These are phyloP conservation scores for Mya arenaria DNA, from an alignment of 1,140 invertebrate genomes.

Conservation along the genomic window DNA sequence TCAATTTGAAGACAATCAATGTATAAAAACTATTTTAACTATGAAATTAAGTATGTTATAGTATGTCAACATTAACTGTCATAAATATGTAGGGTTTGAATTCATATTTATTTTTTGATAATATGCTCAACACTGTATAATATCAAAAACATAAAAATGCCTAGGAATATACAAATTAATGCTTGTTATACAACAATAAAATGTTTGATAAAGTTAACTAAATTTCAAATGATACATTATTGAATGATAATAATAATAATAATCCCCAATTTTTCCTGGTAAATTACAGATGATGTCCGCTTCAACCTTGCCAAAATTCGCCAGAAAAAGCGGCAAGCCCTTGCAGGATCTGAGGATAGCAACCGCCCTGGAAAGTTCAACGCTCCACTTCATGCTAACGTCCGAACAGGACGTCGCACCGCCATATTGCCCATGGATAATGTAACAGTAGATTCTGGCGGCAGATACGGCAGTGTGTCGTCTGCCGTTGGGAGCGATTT, in stretches of 20 bases:
- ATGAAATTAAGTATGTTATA: no score
- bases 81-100: no score
- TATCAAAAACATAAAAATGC: no score
- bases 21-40: no score
- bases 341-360: not conserved
- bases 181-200: no score
- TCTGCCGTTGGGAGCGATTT: not conserved
- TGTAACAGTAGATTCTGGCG: not conserved
- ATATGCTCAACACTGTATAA: no score
- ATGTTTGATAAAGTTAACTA: not conserved
- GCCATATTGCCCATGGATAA: constrained; percentile 45
- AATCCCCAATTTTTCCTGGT: not conserved
- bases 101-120: no score
- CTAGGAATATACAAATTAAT: no score
- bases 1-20: no score
- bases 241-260: not conserved
- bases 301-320: constrained; percentile 44
- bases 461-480: constrained; percentile 28
- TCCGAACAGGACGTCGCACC: constrained; percentile 30
- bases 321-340: constrained; percentile 13
- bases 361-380: not conserved
- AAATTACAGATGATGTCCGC: constrained; percentile 37
- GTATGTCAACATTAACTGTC: no score
- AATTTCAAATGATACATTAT: not conserved
- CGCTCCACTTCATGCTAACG: not conserved